Conservation (phyloP, 2,888 invertebrate genomes). For the Tholera decimalis region DNA sequence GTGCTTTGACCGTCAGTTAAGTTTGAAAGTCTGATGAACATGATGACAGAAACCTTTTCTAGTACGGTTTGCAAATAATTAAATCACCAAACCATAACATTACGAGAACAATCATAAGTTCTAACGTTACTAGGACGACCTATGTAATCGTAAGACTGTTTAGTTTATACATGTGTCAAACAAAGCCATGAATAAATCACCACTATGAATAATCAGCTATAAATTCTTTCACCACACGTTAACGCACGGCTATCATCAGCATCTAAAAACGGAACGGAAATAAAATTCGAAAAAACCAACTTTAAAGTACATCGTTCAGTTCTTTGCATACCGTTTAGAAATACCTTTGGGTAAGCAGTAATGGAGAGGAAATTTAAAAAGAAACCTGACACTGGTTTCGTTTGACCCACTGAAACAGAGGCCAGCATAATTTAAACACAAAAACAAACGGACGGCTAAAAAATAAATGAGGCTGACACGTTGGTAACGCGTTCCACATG, state of each 20-base stretch:
- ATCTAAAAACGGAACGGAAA: conserved; percentile 48
- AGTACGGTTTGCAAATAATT: conserved; percentile 37
- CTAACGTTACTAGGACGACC: conserved; percentile 26
- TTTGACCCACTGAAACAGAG: conserved; percentile 54
- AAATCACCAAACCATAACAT: conserved; percentile 6
- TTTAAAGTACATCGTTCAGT: conserved; percentile 43
- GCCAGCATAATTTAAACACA: conserved; percentile 55
- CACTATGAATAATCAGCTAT: conserved; percentile 59
- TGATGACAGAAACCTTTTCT: conserved; percentile 11
- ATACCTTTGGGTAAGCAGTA: conserved; percentile 16
- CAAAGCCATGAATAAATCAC: conserved; percentile 51
- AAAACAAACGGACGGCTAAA: conserved; percentile 48
- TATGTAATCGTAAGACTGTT: conserved; percentile 31
- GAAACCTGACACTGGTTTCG: conserved; percentile 56
- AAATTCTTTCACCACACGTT: conserved; percentile 45
- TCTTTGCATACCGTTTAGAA: conserved; percentile 21
- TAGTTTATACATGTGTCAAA: conserved; percentile 36
- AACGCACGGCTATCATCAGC: conserved; percentile 38
- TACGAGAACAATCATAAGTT: conserved; percentile 29
- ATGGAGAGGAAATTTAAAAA: conserved; percentile 21
- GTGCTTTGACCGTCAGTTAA: background rate
- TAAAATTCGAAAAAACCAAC: conserved; percentile 44
- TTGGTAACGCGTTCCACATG: conserved; percentile 54
- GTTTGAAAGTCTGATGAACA: background rate
- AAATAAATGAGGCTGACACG: conserved; percentile 55